Conservation (phyloP, 2,113 vertebrate species). For the Notarius quadriscutis region DNA sequence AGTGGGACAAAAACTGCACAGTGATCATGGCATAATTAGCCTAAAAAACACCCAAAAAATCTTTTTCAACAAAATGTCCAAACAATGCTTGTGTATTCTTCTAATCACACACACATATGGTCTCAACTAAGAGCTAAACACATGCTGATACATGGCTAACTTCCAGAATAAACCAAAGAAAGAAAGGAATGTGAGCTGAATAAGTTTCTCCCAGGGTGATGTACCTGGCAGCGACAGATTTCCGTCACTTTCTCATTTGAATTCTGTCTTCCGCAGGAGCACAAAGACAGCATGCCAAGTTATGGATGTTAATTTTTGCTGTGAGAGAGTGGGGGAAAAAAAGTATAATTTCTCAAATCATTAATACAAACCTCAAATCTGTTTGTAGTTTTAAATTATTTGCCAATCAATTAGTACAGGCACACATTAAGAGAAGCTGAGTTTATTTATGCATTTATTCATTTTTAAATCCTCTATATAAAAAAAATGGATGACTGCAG, state of each 20-base stretch:
- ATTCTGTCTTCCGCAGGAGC: constrained; percentile 19
- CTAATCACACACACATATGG: background rate
- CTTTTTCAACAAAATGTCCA: background rate
- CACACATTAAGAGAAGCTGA: background rate
- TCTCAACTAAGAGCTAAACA: background rate
- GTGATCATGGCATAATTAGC: background rate
- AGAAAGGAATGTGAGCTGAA: constrained; percentile 8
- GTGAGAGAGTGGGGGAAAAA: background rate
- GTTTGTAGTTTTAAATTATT: constrained; percentile 5
- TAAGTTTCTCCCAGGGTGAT: background rate
- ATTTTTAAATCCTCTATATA: background rate
- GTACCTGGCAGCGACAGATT: constrained; percentile 22
- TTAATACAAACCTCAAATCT: background rate
- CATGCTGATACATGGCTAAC: background rate
- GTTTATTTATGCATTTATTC: constrained; percentile 1
- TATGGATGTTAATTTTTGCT: background rate
- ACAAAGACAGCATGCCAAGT: constrained; percentile 7
- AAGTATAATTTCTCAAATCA: background rate
- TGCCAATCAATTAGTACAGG: constrained; percentile 11
- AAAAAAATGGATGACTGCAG: background rate
- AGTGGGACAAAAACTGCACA: background rate
- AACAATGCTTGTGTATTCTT: background rate
- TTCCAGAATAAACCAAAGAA: constrained; percentile 7
- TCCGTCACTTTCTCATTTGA: background rate
- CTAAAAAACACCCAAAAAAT: background rate